A percentile compares a stretch with the other conserved stretches of the same genome.
Evolutionary conservation across 2,797 vertebrate species (phyloP).

Genomic region (Dermochelys coriacea): DNA sequence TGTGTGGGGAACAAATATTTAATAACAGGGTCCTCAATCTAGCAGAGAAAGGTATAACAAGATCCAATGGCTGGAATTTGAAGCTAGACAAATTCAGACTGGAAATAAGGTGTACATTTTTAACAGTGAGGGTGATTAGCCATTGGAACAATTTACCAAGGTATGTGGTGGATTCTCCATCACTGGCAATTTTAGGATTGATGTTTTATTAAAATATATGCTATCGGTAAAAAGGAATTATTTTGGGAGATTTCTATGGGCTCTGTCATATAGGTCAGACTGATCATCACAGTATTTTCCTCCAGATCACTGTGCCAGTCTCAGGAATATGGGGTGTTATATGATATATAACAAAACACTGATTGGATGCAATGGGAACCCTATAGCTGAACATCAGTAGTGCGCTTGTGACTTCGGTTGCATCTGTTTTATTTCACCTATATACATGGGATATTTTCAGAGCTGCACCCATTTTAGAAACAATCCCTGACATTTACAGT

Average conservation of each 20-base stretch:
- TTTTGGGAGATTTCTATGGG: background rate
- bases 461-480: slow-evolving; percentile 38
- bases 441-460: slow-evolving; percentile 51
- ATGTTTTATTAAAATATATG: background rate
- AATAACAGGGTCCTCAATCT: background rate
- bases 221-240: background rate
- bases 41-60: background rate
- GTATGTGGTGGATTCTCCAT: background rate
- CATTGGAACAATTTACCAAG: background rate
- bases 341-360: slow-evolving; percentile 59
- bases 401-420: background rate
- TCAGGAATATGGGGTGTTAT: background rate
- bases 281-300: background rate
- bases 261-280: background rate
- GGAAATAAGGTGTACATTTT: background rate
- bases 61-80: background rate
- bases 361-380: slow-evolving; percentile 51
- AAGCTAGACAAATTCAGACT: background rate
- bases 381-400: slow-evolving; percentile 35
- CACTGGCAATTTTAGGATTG: background rate
- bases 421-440: slow-evolving; percentile 40
- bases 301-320: background rate
- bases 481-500: background rate
- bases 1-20: background rate
- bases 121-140: background rate